Conservation (phyloP, 2,888 invertebrate genomes). For the Epistrophe eligans region DNA sequence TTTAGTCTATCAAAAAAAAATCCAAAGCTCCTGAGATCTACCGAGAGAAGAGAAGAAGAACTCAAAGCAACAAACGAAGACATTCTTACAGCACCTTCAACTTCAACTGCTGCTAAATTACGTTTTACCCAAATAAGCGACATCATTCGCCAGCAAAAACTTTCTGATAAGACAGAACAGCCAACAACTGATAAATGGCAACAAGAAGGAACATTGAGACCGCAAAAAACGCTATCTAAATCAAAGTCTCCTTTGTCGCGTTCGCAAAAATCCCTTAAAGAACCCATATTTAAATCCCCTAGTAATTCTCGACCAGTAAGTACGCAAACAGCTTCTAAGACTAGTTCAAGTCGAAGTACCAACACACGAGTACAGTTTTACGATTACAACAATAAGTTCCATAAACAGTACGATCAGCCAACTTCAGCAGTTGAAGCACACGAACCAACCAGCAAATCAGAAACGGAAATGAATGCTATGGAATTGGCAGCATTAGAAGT, state of each 20-base stretch:
- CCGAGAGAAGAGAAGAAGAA: background rate
- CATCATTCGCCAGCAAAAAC: slow-evolving; percentile 52
- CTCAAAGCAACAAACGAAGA: background rate
- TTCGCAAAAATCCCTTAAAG: background rate
- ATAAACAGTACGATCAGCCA: slow-evolving; percentile 81
- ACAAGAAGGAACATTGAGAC: background rate
- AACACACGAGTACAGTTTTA: slow-evolving; percentile 83
- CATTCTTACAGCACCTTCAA: background rate
- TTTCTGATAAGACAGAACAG: background rate
- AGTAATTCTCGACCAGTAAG: background rate
- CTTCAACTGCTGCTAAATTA: slow-evolving; percentile 4
- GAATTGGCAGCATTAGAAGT: slow-evolving; percentile 80
- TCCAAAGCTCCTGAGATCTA: background rate
- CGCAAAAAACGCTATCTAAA: background rate
- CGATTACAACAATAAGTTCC: slow-evolving; percentile 84
- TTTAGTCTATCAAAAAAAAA: background rate
- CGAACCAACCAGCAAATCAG: slow-evolving; percentile 66
- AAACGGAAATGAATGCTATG: slow-evolving; percentile 79
- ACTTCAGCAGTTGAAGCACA: slow-evolving; percentile 81
- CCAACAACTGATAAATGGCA: background rate
- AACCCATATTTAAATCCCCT: slow-evolving; percentile 7
- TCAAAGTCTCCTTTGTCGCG: background rate
- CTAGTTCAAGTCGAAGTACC: slow-evolving; percentile 31
- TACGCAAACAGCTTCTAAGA: slow-evolving; percentile 25
- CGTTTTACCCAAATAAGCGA: slow-evolving; percentile 69